A percentile compares a stretch with the other conserved stretches of the same genome.
Evolutionary conservation across 2,113 vertebrate species (phyloP).

Genomic region (Hipposideros armiger): DNA sequence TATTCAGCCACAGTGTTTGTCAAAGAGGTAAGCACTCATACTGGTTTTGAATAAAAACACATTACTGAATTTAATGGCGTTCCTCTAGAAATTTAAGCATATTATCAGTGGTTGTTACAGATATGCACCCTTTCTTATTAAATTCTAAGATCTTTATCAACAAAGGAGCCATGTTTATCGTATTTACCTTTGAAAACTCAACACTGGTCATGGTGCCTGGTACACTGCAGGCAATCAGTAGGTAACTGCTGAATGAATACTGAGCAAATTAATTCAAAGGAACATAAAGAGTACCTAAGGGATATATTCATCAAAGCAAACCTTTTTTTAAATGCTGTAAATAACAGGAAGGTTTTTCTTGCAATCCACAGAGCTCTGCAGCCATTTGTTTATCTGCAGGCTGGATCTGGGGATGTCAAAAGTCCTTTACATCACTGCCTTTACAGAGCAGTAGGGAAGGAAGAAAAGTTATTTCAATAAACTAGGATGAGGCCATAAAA

Average conservation of each 20-base stretch:
- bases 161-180: not conserved
- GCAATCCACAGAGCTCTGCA: not conserved
- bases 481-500: not conserved
- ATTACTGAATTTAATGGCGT: not conserved
- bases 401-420: not conserved
- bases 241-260: slow-evolving; percentile 2
- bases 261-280: slow-evolving; percentile 35
- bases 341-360: not conserved
- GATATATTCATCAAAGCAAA: not conserved
- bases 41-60: slow-evolving; percentile 54
- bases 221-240: not conserved
- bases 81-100: not conserved
- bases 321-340: not conserved
- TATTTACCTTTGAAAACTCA: not conserved
- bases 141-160: not conserved
- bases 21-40: not conserved
- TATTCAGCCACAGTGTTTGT: not conserved
- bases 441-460: not conserved
- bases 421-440: not conserved
- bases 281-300: not conserved
- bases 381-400: not conserved
- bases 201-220: not conserved
- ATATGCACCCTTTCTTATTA: not conserved
- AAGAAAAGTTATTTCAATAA: not conserved
- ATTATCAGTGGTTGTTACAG: not conserved